Evolutionary conservation across 2,113 vertebrate species (phyloP).

Genomic region (Aptenodytes patagonicus): DNA sequence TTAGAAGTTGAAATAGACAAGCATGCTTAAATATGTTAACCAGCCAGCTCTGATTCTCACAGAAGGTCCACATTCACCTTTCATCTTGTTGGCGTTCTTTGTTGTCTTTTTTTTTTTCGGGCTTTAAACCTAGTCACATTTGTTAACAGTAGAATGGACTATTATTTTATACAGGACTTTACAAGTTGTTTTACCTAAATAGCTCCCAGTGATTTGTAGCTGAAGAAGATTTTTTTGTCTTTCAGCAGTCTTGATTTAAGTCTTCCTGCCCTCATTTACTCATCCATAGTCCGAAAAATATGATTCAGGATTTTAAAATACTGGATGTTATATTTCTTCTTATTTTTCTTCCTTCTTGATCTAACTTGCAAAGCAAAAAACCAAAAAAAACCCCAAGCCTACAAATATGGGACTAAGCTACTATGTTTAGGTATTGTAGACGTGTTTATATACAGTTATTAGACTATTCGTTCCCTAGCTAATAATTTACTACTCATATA

Average conservation of each 20-base stretch:
- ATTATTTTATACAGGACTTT: neutral
- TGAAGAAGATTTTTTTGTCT: neutral
- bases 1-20: neutral
- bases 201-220: neutral
- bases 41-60: neutral
- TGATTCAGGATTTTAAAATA: neutral
- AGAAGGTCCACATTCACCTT: neutral
- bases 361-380: neutral
- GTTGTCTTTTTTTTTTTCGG: neutral
- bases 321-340: neutral
- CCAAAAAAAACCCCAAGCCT: accelerated
- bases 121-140: neutral
- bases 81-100: neutral
- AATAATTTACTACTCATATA: neutral
- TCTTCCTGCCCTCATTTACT: neutral
- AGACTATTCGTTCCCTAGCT: neutral
- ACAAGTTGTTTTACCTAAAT: neutral
- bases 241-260: neutral
- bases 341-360: neutral
- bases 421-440: neutral
- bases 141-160: neutral
- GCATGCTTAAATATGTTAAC: neutral
- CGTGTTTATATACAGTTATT: neutral
- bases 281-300: neutral
- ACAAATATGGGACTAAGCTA: neutral